These are phyloP conservation scores for Antitype chi DNA, from an alignment of 2,888 invertebrate species.

Conservation along the genomic window DNA sequence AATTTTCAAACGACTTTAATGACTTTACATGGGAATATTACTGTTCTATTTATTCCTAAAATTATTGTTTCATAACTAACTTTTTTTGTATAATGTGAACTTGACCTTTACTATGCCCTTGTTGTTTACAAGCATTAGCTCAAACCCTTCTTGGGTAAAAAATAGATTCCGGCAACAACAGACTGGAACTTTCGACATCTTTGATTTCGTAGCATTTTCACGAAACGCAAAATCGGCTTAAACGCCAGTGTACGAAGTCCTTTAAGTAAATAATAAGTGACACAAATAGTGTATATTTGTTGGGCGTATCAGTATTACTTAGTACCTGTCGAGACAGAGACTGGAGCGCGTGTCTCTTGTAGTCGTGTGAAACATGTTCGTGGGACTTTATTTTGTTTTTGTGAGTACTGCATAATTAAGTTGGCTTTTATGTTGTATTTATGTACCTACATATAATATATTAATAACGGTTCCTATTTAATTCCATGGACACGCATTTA, in stretches of 20 bases:
- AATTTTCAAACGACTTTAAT: neutral
- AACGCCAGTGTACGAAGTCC: conserved; percentile 12
- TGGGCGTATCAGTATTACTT: conserved; percentile 5
- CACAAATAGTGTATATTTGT: conserved; percentile 19
- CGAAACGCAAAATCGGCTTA: neutral
- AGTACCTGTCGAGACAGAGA: conserved; percentile 29
- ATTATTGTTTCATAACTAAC: neutral
- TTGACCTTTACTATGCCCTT: neutral
- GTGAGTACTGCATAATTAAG: conserved; percentile 48
- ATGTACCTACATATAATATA: neutral
- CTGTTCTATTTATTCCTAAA: neutral
- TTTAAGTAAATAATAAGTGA: conserved; percentile 17
- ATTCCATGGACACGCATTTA: neutral
- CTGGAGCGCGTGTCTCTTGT: conserved; percentile 28
- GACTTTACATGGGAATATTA: neutral
- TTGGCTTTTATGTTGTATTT: neutral
- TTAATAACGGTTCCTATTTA: neutral
- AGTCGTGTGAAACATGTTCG: conserved; percentile 54
- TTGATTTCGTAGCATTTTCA: neutral
- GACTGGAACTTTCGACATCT: neutral
- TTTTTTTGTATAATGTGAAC: neutral
- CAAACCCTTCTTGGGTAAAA: neutral
- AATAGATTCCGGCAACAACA: neutral
- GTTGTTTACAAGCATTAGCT: neutral
- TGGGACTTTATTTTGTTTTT: conserved; percentile 54